Conservation (phyloP, 2,113 vertebrate genomes). For the Tychaedon coryphoeus region DNA sequence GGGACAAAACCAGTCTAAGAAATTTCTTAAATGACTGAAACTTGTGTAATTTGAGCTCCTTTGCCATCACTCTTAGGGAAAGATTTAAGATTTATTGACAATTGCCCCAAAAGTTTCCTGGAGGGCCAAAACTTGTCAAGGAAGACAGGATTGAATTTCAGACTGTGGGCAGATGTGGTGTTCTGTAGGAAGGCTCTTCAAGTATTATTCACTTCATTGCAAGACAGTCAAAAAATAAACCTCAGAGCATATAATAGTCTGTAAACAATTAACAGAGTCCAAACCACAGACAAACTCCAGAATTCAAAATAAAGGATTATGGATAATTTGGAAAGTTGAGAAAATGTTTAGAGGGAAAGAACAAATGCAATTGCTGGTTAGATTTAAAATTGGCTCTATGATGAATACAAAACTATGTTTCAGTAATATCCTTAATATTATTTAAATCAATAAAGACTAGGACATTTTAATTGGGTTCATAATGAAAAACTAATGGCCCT, state of each 20-base stretch:
- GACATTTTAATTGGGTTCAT: conserved; percentile 53
- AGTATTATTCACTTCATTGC: not conserved
- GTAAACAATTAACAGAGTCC: not conserved
- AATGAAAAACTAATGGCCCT: conserved; percentile 20
- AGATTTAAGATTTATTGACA: not conserved
- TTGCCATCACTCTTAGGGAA: not conserved
- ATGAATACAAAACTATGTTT: not conserved
- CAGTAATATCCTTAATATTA: conserved; percentile 41
- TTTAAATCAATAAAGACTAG: conserved; percentile 24
- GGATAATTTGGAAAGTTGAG: not conserved
- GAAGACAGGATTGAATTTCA: not conserved
- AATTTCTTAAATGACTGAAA: not conserved
- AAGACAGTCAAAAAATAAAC: not conserved
- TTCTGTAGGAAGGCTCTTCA: not conserved
- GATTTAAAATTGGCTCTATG: conserved; percentile 27
- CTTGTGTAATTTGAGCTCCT: not conserved
- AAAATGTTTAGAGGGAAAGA: not conserved
- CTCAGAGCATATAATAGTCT: not conserved
- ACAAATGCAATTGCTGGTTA: not conserved
- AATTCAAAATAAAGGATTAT: not conserved
- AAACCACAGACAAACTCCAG: not conserved
- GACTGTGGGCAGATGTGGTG: not conserved
- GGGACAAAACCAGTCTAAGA: not conserved
- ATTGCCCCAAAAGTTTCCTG: not conserved
- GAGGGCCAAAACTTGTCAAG: not conserved